Base-by-base conservation (phyloP, 2,888 invertebrate genomes). In the Ommatoiulus sabulosus region DNA sequence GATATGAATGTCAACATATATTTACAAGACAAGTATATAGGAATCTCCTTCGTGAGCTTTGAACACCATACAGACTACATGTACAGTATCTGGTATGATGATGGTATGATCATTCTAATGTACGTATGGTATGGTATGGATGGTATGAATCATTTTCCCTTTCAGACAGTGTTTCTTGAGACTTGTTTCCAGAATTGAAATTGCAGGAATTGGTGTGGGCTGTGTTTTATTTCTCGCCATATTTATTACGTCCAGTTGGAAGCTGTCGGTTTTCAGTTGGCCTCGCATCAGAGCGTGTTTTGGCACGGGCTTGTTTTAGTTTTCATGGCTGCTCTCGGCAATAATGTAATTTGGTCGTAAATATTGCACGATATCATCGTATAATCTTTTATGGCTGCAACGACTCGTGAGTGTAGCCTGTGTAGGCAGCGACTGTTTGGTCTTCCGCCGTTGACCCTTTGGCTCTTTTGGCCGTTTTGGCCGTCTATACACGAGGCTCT, bases 321-420 rank as follows among this genome's bases (percentile, higher is more conserved):
- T 72, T 72, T 24, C 72, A 72, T 72, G 20, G 72, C 72, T 7
- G 72, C 72, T 72, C 72, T 72, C 72, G 72, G 72, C 72, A 72
- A 24, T 72, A 72, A 72, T 72, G 72, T 72, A 72, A 72, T 72
- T 72, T 72, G 72, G 72, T 72, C 72, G 72, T 72, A 72, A 72
- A 72, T 72, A 72, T 72, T 72, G 72, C 72, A 72, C 24, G 72
- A 72, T 72, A 72, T 72, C 24, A 72, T 24, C 24, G 72, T 72
- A 72, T 72, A 72, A 72, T 72, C 72, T 72, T 72, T 72, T 72
- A 72, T 72, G 72, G 72, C 20, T 72, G 72, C 72, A 24, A 72
- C 72, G 72, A 72, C n/a, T 72, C 24, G 72, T 72, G 20, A 63
- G 72, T 72, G 72, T n/a, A n/a, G n/a, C n/a, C n/a, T n/a, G n/a